Base-by-base conservation (phyloP, 30 jellyfish, hydroid and myxozoan species). In the Mastigias papua region DNA sequence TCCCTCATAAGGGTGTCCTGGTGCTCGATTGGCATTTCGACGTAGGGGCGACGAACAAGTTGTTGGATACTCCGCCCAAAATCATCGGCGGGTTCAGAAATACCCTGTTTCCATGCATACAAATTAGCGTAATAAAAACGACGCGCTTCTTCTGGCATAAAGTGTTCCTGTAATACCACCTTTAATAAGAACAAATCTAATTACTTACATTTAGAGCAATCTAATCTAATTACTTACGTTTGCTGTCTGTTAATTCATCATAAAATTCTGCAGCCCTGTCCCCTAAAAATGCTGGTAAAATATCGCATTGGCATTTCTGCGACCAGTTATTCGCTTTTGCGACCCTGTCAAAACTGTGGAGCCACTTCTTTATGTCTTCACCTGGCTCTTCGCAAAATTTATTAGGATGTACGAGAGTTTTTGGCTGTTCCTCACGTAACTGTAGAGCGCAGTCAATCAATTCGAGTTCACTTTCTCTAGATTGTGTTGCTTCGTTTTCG, bases 1-100 rank as follows among this genome's bases (percentile, higher is more conserved):
- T n/a, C n/a, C n/a, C n/a, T n/a, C n/a, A n/a, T n/a, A 46, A 16
- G 60, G 8, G 70, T 77, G 81, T 77, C 88, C 21, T 77, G 88
- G 42, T 77, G 88, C 30, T 57, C 65, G 0, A 57, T 1, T 1
- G 88, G 78, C 88, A 77, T 77, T 50, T 77, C 88, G 4, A 63
- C 63, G 33, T 77, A 77, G 21, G 88, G 81, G 6, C 78, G 15
- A 9, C 88, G 30, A 10, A 77, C 88, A 50, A 77, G 78, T 30
- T 49, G 81, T 50, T 77, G 88, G 35, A 77, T 74, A 32, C 10
- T 48, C 35, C 86, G 13, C 1, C 86, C 86, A 33, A 74, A 74
- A n/a, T 74, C 86, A 33, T 37, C 86, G 50, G 86, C 86, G 0
- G 86, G 29, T 48, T 74, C 86, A 0, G 73, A 17, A 20, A 19